Evolutionary conservation across 2,113 vertebrate species (phyloP), one percentile per base, ranked within the genome.

Genomic region (Stegastes partitus): DNA sequence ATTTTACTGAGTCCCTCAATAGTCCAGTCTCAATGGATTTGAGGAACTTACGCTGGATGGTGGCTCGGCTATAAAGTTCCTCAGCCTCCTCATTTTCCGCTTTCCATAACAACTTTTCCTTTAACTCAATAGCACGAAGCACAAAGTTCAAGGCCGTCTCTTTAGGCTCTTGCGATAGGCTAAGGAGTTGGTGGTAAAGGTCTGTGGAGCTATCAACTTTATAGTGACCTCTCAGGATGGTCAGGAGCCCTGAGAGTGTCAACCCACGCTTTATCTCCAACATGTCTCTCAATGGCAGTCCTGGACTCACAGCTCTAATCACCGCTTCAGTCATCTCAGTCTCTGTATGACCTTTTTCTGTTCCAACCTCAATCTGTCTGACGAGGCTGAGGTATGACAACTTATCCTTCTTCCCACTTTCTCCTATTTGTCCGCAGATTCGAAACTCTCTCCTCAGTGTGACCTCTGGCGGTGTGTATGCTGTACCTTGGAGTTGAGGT

Each of bases 381-480:
- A 64, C 25, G 9, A 63, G 0, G 11, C 59, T 74, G 34, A 63
- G 1, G 23, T 63, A 45, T 11, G 70, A 34, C 11, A 74, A 18
- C 19, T 42, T 54, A 16, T 74, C 49, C 10, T 44, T 74, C 25
- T 74, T 49, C 1, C 59, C 59, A 42, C 2, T 2, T 23, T 42
- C 64, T 61, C 64, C 74, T 42, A 61, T 59, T 31, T 68, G 55
- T 4, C 64, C 64, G 51, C 16, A 77, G 12, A 45, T 61, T 26
- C 59, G 68, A 28, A 77, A 68, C 22, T 76, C 74, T n/a, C 64
- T 76, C 21, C 45, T 67, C 44, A 76, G 1, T 18, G 45, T 59
- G n/a, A 68, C 63, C 54, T 76, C 55, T 6, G n/a, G 54, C 12
- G 51, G 42, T 14, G 62, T 62, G 11, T 5, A 2, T 19, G 4